Conservation (phyloP, 2,888 invertebrate species). For the Tachina grossa region DNA sequence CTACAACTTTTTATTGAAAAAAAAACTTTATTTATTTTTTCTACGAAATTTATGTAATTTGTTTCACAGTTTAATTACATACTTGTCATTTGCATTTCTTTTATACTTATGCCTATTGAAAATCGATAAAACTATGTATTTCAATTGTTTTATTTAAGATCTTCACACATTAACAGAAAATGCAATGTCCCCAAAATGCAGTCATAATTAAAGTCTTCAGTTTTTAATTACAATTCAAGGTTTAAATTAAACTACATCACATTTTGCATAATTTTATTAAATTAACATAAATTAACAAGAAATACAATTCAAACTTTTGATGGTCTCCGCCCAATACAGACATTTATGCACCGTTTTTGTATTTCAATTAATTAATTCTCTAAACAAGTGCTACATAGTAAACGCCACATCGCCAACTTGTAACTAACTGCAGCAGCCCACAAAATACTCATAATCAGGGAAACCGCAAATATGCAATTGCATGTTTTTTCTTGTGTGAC, state of each 20-base stretch:
- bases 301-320: slow-evolving; percentile 10
- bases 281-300: slow-evolving; percentile 15
- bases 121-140: too few species aligned
- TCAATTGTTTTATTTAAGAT: too few species aligned
- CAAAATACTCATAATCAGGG: slow-evolving; percentile 10
- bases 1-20: too few species aligned
- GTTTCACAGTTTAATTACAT: too few species aligned
- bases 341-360: not conserved
- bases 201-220: not conserved
- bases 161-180: not conserved
- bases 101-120: too few species aligned
- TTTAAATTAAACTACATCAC: not conserved
- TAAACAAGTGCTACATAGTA: slow-evolving; percentile 7
- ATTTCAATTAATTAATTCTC: slow-evolving; percentile 20
- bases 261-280: slow-evolving; percentile 15
- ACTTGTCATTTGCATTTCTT: too few species aligned
- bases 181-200: not conserved
- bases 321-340: slow-evolving; percentile 15
- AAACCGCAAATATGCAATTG: too few species aligned
- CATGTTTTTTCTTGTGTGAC: too few species aligned
- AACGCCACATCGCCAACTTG: not conserved
- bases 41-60: too few species aligned
- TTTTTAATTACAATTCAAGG: not conserved
- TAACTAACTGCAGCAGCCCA: not conserved
- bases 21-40: too few species aligned